Evolutionary conservation across 2,797 vertebrate genomes (phyloP).

Genomic region (Betta splendens): DNA sequence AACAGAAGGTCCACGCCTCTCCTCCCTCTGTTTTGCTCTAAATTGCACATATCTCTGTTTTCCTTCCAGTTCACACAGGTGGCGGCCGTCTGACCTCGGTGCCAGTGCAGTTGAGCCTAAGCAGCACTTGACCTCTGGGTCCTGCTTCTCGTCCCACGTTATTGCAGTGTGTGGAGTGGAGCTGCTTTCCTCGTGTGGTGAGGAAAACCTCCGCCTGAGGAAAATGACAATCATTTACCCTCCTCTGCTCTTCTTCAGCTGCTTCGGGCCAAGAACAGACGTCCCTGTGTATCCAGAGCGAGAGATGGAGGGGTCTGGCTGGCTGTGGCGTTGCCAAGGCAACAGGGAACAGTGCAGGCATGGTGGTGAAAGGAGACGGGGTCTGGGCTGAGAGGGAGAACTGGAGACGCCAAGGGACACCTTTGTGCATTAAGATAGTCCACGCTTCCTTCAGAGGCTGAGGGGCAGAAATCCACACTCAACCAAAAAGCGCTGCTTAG

Average conservation of each 20-base stretch:
- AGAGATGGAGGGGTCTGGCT: constrained; percentile 53
- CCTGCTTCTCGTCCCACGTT: constrained; percentile 2
- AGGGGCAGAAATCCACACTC: constrained; percentile 26
- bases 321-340: constrained; percentile 75
- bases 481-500: constrained; percentile 52
- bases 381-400: constrained; percentile 67
- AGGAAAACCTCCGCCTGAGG: constrained; percentile 32
- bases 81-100: constrained; percentile 13
- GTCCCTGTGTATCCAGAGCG: constrained; percentile 64
- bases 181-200: constrained; percentile 20
- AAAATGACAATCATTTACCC: constrained; percentile 55
- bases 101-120: neutral
- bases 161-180: constrained; percentile 16
- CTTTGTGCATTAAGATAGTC: constrained; percentile 70
- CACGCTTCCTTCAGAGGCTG: constrained; percentile 40
- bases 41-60: constrained; percentile 11
- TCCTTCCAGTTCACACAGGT: neutral
- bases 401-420: constrained; percentile 71
- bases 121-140: constrained; percentile 7
- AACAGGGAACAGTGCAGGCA: constrained; percentile 76
- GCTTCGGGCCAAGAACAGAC: constrained; percentile 72
- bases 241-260: constrained; percentile 67
- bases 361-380: constrained; percentile 65
- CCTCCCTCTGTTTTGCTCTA: neutral
- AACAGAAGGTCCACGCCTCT: constrained; percentile 12